Conservation (phyloP, 2,888 invertebrate species). For the Agonopterix heracliana region DNA sequence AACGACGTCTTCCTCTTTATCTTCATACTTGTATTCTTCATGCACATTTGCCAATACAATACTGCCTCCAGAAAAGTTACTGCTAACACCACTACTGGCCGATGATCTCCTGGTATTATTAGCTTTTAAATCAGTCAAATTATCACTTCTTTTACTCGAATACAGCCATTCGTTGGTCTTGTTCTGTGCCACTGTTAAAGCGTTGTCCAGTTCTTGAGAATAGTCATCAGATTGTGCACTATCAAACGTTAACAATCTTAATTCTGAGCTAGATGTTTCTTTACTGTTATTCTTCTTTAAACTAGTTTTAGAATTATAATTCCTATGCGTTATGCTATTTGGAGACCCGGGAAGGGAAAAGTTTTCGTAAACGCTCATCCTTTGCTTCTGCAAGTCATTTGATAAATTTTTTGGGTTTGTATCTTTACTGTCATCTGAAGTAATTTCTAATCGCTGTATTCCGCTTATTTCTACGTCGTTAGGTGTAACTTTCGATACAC, state of each 20-base stretch:
- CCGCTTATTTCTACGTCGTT: constrained; percentile 50
- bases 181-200: constrained; percentile 53
- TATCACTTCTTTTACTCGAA: constrained; percentile 26
- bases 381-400: constrained; percentile 22
- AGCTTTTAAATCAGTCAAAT: constrained; percentile 25
- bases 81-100: constrained; percentile 65
- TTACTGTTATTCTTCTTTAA: constrained; percentile 34
- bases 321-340: constrained; percentile 49
- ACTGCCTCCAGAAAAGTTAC: constrained; percentile 53
- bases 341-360: constrained; percentile 66
- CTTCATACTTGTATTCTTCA: constrained; percentile 86
- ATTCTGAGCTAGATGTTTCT: constrained; percentile 11
- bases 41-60: constrained; percentile 77
- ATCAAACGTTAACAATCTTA: constrained; percentile 16
- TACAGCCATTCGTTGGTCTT: constrained; percentile 59
- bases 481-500: constrained; percentile 34
- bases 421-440: constrained; percentile 27
- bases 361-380: constrained; percentile 56
- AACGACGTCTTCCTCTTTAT: constrained; percentile 81
- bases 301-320: constrained; percentile 55
- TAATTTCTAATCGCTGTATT: constrained; percentile 38
- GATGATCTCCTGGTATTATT: constrained; percentile 62
- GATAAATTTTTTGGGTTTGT: constrained; percentile 15
- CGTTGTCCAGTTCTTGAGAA: constrained; percentile 45
- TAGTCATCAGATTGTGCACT: constrained; percentile 26